Evolutionary conservation across 2,888 invertebrate species (phyloP), one percentile per base, ranked within the genome.

Genomic region (Lasioglossum lativentre): DNA sequence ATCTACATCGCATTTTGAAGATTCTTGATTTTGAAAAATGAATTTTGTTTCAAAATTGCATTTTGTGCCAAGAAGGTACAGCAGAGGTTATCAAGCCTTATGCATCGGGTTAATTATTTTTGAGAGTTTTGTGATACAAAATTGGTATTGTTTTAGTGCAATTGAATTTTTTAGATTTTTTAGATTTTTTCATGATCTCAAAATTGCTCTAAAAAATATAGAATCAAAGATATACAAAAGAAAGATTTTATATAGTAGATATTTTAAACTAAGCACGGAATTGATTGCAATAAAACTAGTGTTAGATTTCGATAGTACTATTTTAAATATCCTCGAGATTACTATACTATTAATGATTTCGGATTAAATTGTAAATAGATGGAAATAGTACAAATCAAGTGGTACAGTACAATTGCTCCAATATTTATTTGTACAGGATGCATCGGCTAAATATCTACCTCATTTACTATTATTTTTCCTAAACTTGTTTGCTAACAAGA

Each of bases 301-400:
- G 73, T 16, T 83, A 83, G 72, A 73, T 70, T 72, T 40, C 45
- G 30, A 71, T 70, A 78, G 47, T 14, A 16, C 34, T 23, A 76
- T 74, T 63, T 63, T 19, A 68, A 38, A 70, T 83, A 70, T 63
- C 70, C 83, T 52, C 42, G 42, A 70, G 34, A 74, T 77, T n/a
- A 40, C 34, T 76, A 42, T 30, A 71, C 34, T 52, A 52, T 42
- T 56, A 47, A 83, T 30, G 45, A 30, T 75, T 56, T 47, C 30
- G 38, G 52, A 63, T 79, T 75, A 66, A 79, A 76, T 73, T 83
- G 79, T 85, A 83, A 14, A 75, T 83, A 85, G 40, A 66, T 45
- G 38, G n/a, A 68, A 42, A 76, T 76, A 85, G 85, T 85, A 85
- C 83, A 85, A 85, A 85, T 76, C 59, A 83, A 42, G 56, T 59